These are phyloP conservation scores for Charaxes varanes DNA, from an alignment of 1,140 invertebrate genomes.

Conservation along the genomic window DNA sequence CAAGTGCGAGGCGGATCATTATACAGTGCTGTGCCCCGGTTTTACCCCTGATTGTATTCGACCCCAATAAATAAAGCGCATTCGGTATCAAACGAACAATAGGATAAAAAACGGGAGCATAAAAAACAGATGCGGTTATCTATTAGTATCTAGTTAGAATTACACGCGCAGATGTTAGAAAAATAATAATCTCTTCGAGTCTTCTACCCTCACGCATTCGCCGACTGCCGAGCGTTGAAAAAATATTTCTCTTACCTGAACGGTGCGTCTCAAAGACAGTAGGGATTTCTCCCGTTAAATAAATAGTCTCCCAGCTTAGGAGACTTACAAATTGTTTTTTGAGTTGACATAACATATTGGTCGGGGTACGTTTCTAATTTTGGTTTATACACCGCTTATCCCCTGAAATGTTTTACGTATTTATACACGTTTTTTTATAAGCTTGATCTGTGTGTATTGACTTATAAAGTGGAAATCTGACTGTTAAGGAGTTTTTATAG, in stretches of 20 bases:
- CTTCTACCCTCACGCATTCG: slow-evolving; percentile 41
- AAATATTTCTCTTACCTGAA: slow-evolving; percentile 55
- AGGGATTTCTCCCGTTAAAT: slow-evolving; percentile 56
- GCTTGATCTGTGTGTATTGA: no score
- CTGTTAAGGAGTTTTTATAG: no score
- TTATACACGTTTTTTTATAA: neutral
- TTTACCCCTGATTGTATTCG: slow-evolving; percentile 18
- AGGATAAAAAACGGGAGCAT: slow-evolving; percentile 62
- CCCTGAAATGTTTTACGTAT: slow-evolving; percentile 2
- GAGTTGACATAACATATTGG: slow-evolving; percentile 32
- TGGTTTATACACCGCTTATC: slow-evolving; percentile 1
- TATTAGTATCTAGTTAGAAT: slow-evolving; percentile 72
- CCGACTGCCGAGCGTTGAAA: no score
- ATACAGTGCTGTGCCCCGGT: slow-evolving; percentile 22
- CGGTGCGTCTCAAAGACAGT: slow-evolving; percentile 35
- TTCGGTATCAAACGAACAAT: slow-evolving; percentile 54
- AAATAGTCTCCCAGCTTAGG: slow-evolving; percentile 42
- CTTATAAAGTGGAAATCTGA: no score
- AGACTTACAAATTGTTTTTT: slow-evolving; percentile 48
- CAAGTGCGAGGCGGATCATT: slow-evolving; percentile 54
- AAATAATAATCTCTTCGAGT: slow-evolving; percentile 56
- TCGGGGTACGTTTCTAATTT: slow-evolving; percentile 19
- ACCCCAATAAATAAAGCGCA: slow-evolving; percentile 63
- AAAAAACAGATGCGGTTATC: slow-evolving; percentile 72
- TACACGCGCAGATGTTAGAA: slow-evolving; percentile 67